Evolutionary conservation across 1,140 invertebrate species (phyloP), one percentile per base, ranked within the genome.

Genomic region (Teleogryllus occipitalis): DNA sequence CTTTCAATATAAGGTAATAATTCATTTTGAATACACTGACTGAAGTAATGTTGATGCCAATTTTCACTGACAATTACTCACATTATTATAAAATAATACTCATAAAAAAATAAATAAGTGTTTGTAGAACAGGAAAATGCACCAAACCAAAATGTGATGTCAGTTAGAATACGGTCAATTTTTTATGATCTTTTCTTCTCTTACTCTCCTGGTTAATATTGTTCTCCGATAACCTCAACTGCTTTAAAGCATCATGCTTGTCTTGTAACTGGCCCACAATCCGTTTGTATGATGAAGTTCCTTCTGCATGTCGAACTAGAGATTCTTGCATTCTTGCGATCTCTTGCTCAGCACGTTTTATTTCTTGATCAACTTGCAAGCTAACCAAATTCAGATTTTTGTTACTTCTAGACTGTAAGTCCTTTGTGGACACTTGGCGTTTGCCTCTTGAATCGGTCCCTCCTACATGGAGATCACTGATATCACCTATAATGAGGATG

Each of bases 171-270:
- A 77, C 48, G 27, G 79, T 47, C 10, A 80, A 21, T 22, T 80
- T 80, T 39, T 80, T 80, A 39, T 74, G 21, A 54, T 80, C 75
- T 21, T 76, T 80, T 21, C 79, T 76, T 48, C 75, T 74, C 8
- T 22, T 80, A 12, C 21, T 47, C 79, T 80, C 79, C 46, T 72
- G 54, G 15, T 77, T 27, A 15, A 80, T 73, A 21, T 47, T 77
- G 48, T 21, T 47, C 47, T 80, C 79, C 7, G 79, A 80, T 15
- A 47, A 74, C 65, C 75, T 8, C 5, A 80, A n/a, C 49, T 77
- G 75, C 14, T 48, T 46, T 15, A 80, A 22, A 27, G 76, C 79
- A 8, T n/a, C 75, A 18, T 77, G 47, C 49, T 77, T 80, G 18
- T 65, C 75, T 10, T 65, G 46, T 15, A 80, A 8, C 76, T 77